Base-by-base conservation (phyloP, 2,113 vertebrate genomes). In the Rhombomys opimus region DNA sequence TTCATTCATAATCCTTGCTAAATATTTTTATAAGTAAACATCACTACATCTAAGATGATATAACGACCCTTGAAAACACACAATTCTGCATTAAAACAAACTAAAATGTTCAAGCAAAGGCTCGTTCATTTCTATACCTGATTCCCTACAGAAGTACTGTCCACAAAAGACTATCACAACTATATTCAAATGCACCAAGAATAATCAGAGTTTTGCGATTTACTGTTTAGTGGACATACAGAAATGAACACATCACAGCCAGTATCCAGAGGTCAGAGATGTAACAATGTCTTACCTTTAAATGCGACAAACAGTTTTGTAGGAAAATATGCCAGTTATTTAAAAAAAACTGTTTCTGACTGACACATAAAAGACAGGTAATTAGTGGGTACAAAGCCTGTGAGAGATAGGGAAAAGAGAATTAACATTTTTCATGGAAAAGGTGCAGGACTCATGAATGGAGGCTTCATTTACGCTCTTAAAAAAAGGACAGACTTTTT, bases 271-370 rank as follows among this genome's bases (percentile, higher is more conserved):
- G 89, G 91, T 96, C 86, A 97, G 92, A 97, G 97, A 96, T 72
- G 61, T 94, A 96, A 98, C 95, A 80, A 63, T 25, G 7, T 97
- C 96, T 98, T 99, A 99, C 99, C 99, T 99, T 99, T 95, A 99
- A 99, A 98, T 99, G 99, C 32, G 99, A 99, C 98, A 99, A 99
- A 99, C 99, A 99, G 98, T 99, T 99, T 98, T 99, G 99, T 98
- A 99, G 99, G 99, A 99, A 99, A 99, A 99, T 99, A 99, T 99
- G 99, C 99, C 99, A 99, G 98, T 99, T 99, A 99, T 99, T 99
- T 98, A 99, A 99, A 99, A 99, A 99, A 99, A 99, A 99, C 98
- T 99, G 99, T 99, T 99, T 99, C 98, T 99, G 99, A 99, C 99
- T 99, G 98, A 99, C 99, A 99, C 99, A 99, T 97, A 99, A 99